These are phyloP conservation scores for Barbus barbus DNA, from an alignment of 2,113 vertebrate genomes.

Conservation along the genomic window DNA sequence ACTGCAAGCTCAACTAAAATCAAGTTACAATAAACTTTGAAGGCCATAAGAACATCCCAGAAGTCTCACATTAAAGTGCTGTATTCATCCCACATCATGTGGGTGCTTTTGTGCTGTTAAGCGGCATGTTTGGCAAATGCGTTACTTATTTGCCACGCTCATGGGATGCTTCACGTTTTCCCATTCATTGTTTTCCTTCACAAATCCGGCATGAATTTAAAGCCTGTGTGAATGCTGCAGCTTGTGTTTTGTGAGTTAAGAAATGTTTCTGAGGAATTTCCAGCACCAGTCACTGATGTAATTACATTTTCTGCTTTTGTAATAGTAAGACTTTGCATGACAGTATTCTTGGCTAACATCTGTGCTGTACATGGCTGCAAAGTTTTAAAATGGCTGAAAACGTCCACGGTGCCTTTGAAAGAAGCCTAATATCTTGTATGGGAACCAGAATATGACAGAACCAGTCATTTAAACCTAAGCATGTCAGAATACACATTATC, in stretches of 20 bases:
- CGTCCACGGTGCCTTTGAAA: background rate
- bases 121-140: slow-evolving; percentile 16
- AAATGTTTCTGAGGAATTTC: slow-evolving; percentile 11
- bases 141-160: background rate
- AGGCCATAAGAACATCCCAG: background rate
- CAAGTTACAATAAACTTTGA: background rate
- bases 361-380: background rate
- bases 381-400: background rate
- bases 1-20: background rate
- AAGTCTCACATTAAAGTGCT: background rate
- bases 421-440: background rate
- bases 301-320: slow-evolving; percentile 20
- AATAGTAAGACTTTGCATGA: background rate
- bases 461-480: no score
- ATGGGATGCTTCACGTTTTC: background rate
- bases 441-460: background rate
- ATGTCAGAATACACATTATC: no score
- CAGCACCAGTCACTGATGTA: background rate
- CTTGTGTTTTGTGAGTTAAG: background rate
- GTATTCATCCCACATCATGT: background rate
- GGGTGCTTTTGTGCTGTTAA: background rate
- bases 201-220: slow-evolving; percentile 15
- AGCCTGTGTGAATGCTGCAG: slow-evolving; percentile 7
- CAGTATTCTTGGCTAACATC: background rate
- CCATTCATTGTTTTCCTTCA: background rate